phyloP scores from a whole-genome alignment of 35 echinoderm and acorn worm genomes.

The Strongylocentrotus purpuratus region DNA sequence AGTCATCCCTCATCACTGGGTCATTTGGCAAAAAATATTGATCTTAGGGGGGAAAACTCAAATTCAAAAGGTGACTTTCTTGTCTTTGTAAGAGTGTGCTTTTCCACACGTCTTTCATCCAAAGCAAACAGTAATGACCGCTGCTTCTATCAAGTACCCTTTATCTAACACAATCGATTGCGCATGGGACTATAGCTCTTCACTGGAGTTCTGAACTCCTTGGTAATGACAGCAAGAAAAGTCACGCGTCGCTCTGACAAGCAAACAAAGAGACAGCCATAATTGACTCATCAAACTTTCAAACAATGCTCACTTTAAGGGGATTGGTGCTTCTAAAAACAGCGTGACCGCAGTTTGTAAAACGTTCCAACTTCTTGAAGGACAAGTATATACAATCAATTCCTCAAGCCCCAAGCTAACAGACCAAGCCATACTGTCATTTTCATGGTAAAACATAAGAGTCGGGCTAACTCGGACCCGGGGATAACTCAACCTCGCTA shows the following conservation, averaged over 20 bases:
- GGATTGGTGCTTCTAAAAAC: not conserved
- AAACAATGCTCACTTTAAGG: not conserved
- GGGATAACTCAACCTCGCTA: too few relatives aligned
- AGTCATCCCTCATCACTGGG: not conserved
- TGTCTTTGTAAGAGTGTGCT: not conserved
- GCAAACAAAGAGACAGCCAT: not conserved
- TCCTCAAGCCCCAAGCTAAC: not conserved
- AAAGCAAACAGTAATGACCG: conserved; percentile 1
- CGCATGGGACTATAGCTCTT: not conserved
- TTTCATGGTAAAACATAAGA: too few relatives aligned
- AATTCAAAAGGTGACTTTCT: not conserved
- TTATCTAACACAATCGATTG: not conserved
- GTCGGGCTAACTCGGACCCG: too few relatives aligned
- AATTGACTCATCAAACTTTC: conserved; percentile 12
- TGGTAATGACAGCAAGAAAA: not conserved
- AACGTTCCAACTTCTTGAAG: not conserved
- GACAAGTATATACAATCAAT: not conserved
- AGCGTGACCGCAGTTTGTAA: not conserved
- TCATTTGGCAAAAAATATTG: not conserved
- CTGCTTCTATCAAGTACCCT: not conserved
- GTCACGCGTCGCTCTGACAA: not conserved
- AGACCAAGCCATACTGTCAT: too few relatives aligned
- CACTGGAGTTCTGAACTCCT: not conserved
- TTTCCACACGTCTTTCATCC: not conserved
- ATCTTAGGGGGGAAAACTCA: not conserved